phyloP scores from a whole-genome alignment of 2,113 vertebrate genomes.

The Nycticebus coucang region DNA sequence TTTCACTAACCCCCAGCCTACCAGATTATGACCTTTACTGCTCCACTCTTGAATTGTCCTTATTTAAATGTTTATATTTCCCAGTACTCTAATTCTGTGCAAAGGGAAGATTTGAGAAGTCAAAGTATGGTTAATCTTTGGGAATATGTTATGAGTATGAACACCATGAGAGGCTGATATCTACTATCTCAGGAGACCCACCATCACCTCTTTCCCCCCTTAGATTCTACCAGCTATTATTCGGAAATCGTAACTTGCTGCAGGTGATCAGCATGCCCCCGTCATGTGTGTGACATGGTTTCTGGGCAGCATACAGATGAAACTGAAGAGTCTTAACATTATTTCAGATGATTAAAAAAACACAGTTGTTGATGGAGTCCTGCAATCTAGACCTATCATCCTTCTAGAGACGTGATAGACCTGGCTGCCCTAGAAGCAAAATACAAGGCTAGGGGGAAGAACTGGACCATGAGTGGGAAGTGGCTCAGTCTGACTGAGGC shows the following conservation, averaged over 20 bases:
- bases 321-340: not conserved
- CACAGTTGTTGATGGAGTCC: not conserved
- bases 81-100: not conserved
- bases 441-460: not conserved
- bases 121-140: not conserved
- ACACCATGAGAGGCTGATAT: not conserved
- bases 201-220: not conserved
- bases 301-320: not conserved
- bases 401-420: not conserved
- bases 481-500: not conserved
- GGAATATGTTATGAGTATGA: not conserved
- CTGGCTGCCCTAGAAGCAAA: not conserved
- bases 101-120: accelerated
- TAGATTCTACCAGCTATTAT: not conserved
- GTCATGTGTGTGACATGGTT: not conserved
- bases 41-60: not conserved
- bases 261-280: not conserved
- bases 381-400: not conserved
- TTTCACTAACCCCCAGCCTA: not conserved
- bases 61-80: not conserved
- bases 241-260: not conserved
- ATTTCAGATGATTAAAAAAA: not conserved
- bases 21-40: not conserved
- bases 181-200: not conserved
- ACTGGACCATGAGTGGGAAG: not conserved